Evolutionary conservation across 1,140 invertebrate species (phyloP), one percentile per base, ranked within the genome.

Genomic region (Aphis gossypii): DNA sequence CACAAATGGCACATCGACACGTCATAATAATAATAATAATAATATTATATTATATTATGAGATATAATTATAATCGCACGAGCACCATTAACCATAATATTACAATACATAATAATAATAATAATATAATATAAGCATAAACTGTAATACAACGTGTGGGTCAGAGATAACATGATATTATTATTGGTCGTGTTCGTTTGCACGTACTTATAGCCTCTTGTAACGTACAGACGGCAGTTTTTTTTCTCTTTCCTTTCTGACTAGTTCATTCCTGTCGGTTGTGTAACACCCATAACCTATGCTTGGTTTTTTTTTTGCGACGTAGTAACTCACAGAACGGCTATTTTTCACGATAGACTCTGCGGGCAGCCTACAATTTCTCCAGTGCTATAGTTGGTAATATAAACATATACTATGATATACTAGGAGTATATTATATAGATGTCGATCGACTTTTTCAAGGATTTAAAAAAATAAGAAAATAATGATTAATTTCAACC

Each of bases 201-300:
- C 41, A 48, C 41, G 30, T 82, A 56, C n/a, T 1, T 38, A 44
- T 91, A 41, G 4, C 54, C 90, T 76, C 90, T 54, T 35, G n/a
- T 76, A 92, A 38, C 30, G 23, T 38, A 41, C 46, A 51, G 44
- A 30, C 91, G 25, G n/a, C 91, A 51, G 46, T 56, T 23, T 92
- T 90, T 90, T 84, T 82, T 48, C 41, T 92, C 90, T 82, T 92
- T 92, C n/a, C 46, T 51, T 38, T 51, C 68, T 25, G 91, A 48
- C 76, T 48, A 51, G 44, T 83, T 82, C 46, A 25, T 92, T 92
- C 35, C 60, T 23, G 46, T n/a, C 76, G 76, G 76, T 92, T 92
- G 76, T 83, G 91, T 82, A 92, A 92, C 91, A 68, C 41, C 56
- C 60, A 91, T 91, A 91, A 83, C 91, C 91, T 83, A 92, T 84